Evolutionary conservation across 2,888 invertebrate species (phyloP), one percentile per base, ranked within the genome.

Genomic region (Atrina japonica): DNA sequence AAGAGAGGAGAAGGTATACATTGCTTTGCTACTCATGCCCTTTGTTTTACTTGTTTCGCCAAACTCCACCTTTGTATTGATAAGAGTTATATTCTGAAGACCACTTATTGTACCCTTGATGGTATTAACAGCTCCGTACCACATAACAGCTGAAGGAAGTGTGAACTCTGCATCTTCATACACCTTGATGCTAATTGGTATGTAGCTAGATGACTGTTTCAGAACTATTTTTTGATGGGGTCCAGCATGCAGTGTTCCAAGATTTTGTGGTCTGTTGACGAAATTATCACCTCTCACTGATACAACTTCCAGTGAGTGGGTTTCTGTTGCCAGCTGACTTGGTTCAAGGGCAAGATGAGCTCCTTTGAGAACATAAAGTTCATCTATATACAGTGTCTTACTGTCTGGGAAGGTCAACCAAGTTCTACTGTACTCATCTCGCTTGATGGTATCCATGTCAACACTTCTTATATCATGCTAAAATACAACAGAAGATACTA

Each of bases 281-380:
- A 80, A 76, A 14, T 60, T 68, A 35, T 76, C 73, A 7, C 83
- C 82, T 25, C 66, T 70, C 11, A 85, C 70, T 11, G 55, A 66
- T 40, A 77, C 68, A 7, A 77, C 73, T 1, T 59, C 70, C 11
- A 85, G 29, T 6, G 60, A 63, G 30, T 76, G 74, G 16, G 40
- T 49, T 9, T 23, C 43, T 47, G 64, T 50, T 0, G 66, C 27
- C 25, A 52, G 70, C 5, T 23, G 43, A 18, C 68, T 74, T 7
- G 82, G 80, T 50, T 77, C 78, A 21, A 85, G 52, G 9, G 83
- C 83, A 16, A 85, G 47, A 40, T 83, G 83, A 21, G 85, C 84
- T 43, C 83, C 85, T 56, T 80, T 78, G 16, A 50, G 66, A 35
- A 85, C 65, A 58, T 78, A 70, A 11, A 85, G 58, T 35, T 82